These are phyloP conservation scores for Morone saxatilis DNA, from an alignment of 2,113 vertebrate genomes.

Conservation along the genomic window DNA sequence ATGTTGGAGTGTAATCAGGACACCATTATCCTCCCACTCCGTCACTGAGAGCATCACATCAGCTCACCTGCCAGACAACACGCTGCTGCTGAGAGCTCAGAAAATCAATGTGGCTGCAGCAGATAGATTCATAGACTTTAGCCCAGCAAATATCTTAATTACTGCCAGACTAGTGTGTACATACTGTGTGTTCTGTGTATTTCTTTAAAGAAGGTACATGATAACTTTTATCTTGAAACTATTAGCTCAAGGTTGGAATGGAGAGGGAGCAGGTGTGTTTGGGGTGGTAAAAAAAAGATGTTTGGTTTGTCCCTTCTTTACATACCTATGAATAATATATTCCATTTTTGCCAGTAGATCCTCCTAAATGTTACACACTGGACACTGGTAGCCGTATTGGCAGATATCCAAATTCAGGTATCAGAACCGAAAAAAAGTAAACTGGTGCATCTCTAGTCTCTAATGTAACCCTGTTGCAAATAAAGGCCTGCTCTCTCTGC, in stretches of 20 bases:
- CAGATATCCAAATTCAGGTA: too few species aligned
- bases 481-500: not conserved
- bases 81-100: not conserved
- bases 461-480: not conserved
- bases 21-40: constrained; percentile 16
- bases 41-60: constrained; percentile 9
- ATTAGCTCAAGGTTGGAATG: not conserved
- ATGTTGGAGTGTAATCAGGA: constrained; percentile 15
- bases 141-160: constrained; percentile 4
- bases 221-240: not conserved
- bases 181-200: not conserved
- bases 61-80: not conserved
- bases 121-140: constrained; percentile 26
- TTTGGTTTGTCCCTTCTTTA: too few species aligned
- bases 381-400: too few species aligned
- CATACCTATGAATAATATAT: too few species aligned
- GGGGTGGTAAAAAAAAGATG: not conserved
- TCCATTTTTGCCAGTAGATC: too few species aligned
- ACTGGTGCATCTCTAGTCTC: too few species aligned
- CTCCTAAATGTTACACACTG: too few species aligned
- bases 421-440: too few species aligned
- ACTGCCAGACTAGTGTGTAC: not conserved
- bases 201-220: not conserved
- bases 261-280: not conserved
- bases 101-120: constrained; percentile 31